These are phyloP conservation scores for Cyclura pinguis DNA, from an alignment of 2,797 vertebrate genomes.

Conservation along the genomic window DNA sequence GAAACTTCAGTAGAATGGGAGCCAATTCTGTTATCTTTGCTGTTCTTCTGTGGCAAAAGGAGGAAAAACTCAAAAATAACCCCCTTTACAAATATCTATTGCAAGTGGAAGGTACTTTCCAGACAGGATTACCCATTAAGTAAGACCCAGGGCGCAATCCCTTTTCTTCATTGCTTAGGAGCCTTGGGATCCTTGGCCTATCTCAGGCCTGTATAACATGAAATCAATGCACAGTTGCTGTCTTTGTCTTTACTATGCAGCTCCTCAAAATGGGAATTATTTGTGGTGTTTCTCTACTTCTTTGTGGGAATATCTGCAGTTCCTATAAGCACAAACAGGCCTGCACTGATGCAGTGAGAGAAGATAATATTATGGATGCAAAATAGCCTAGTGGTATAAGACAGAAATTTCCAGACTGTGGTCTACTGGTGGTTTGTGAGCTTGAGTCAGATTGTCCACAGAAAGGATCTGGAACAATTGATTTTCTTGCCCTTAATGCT, in stretches of 20 bases:
- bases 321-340: not conserved
- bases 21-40: not conserved
- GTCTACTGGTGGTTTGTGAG: not conserved
- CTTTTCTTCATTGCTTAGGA: not conserved
- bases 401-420: not conserved
- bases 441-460: not conserved
- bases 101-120: slow-evolving; percentile 1
- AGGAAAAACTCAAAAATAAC: not conserved
- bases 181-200: not conserved
- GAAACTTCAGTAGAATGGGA: not conserved
- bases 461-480: not conserved
- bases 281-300: not conserved
- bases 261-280: no score
- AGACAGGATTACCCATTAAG: not conserved
- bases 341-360: not conserved
- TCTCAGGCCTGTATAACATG: not conserved
- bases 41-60: not conserved
- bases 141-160: not conserved
- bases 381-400: not conserved
- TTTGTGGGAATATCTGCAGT: not conserved
- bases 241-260: no score
- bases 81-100: not conserved
- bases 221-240: not conserved
- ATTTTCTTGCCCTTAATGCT: not conserved
- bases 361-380: not conserved